These are phyloP conservation scores for Acleris holmiana DNA, from an alignment of 2,888 invertebrate species.

Conservation along the genomic window DNA sequence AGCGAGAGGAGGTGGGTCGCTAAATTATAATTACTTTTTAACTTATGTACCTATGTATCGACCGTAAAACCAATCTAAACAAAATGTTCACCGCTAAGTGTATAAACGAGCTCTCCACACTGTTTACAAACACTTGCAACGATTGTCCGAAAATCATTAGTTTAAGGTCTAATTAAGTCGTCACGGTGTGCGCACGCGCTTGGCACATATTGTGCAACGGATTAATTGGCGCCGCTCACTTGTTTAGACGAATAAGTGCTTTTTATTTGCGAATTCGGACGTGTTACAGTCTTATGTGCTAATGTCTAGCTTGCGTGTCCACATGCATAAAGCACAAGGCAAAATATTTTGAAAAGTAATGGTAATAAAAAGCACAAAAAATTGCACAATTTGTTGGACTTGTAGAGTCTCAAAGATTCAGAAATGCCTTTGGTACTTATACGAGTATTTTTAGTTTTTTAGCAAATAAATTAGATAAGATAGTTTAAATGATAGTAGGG, in stretches of 20 bases:
- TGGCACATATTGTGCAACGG: conserved; percentile 58
- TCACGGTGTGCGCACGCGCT: conserved; percentile 54
- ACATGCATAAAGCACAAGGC: not conserved
- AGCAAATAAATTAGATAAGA: too few relatives aligned
- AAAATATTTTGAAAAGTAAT: not conserved
- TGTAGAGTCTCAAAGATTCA: too few relatives aligned
- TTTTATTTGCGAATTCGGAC: conserved; percentile 15
- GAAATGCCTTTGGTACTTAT: too few relatives aligned
- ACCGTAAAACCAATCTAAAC: too few relatives aligned
- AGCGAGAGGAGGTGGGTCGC: too few relatives aligned
- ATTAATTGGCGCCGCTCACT: conserved; percentile 45
- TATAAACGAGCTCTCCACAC: not conserved
- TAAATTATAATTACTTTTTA: too few relatives aligned
- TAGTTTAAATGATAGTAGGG: too few relatives aligned
- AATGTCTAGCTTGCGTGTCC: not conserved
- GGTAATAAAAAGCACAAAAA: too few relatives aligned
- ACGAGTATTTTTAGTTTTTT: too few relatives aligned
- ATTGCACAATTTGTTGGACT: too few relatives aligned
- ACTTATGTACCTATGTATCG: too few relatives aligned
- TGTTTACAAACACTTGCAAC: conserved; percentile 8
- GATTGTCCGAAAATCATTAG: conserved; percentile 11
- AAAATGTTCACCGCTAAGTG: too few relatives aligned
- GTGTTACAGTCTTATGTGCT: not conserved
- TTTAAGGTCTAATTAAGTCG: conserved; percentile 37
- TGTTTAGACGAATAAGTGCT: conserved; percentile 27